phyloP scores from a whole-genome alignment of 2,797 vertebrate species.

The Paratrypauchen microcephalus region DNA sequence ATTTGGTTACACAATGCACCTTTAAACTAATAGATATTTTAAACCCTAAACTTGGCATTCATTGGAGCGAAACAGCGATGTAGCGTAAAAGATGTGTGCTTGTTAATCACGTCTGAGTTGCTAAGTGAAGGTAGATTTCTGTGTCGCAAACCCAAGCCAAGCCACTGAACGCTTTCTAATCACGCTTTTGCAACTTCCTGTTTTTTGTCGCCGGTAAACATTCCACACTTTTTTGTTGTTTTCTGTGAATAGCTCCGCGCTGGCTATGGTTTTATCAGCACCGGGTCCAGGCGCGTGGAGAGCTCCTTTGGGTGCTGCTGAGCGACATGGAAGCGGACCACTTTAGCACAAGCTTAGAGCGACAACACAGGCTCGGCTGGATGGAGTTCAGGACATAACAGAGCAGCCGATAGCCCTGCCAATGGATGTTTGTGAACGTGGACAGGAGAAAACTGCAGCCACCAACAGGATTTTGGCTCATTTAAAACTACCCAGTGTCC shows the following conservation, averaged over 20 bases:
- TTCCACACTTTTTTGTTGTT: conserved; percentile 13
- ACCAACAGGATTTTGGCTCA: conserved; percentile 16
- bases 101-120: conserved; percentile 49
- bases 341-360: conserved; percentile 35
- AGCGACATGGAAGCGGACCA: conserved; percentile 21
- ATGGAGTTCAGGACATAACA: conserved; percentile 31
- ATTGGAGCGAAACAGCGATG: conserved; percentile 3
- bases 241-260: conserved; percentile 34
- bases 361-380: conserved; percentile 31
- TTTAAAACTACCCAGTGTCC: neutral
- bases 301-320: conserved; percentile 45
- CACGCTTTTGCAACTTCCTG: conserved; percentile 34
- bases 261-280: conserved; percentile 66
- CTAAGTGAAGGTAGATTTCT: conserved; percentile 45
- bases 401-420: conserved; percentile 20
- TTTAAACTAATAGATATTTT: too few species aligned
- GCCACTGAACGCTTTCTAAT: conserved; percentile 13
- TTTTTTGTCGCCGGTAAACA: conserved; percentile 1
- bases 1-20: too few species aligned
- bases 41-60: too few species aligned
- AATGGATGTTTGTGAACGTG: conserved; percentile 33
- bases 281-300: conserved; percentile 51
- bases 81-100: conserved; percentile 66
- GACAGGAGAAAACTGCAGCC: conserved; percentile 9
- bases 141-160: conserved; percentile 33